Conservation (phyloP, 2,113 vertebrate species). For the Trichomycterus rosablanca region DNA sequence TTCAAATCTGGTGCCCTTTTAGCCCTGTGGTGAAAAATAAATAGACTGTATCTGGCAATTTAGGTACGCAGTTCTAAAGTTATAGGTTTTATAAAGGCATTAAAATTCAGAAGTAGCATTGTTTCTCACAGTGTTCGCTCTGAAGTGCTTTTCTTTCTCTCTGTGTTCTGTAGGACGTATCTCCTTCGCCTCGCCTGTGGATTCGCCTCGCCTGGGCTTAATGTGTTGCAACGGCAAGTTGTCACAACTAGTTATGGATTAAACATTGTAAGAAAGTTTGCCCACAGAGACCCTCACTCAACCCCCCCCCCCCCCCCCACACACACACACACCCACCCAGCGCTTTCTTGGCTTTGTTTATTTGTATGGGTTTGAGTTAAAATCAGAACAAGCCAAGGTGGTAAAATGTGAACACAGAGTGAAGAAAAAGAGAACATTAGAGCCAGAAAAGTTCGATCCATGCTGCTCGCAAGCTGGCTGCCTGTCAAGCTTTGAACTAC, state of each 20-base stretch:
- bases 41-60: too few relatives aligned
- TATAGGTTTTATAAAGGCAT: too few relatives aligned
- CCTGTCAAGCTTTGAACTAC: not conserved
- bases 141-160: not conserved
- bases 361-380: not conserved
- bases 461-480: constrained; percentile 5
- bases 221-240: constrained; percentile 8
- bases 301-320: not conserved
- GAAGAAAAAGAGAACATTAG: not conserved
- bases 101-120: too few relatives aligned
- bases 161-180: too few relatives aligned
- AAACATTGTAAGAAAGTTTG: not conserved
- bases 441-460: constrained; percentile 3
- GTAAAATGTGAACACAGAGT: not conserved
- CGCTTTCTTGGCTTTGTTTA: too few relatives aligned
- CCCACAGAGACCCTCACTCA: not conserved
- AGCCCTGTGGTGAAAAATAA: too few relatives aligned
- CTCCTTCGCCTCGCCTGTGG: too few relatives aligned
- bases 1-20: too few relatives aligned
- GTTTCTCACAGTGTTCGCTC: not conserved
- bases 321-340: too few relatives aligned
- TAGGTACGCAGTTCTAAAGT: too few relatives aligned
- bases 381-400: constrained; percentile 2
- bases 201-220: not conserved
- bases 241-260: constrained; percentile 12